phyloP scores from a whole-genome alignment of 2,888 invertebrate species.

The Calliopum simillimum region DNA sequence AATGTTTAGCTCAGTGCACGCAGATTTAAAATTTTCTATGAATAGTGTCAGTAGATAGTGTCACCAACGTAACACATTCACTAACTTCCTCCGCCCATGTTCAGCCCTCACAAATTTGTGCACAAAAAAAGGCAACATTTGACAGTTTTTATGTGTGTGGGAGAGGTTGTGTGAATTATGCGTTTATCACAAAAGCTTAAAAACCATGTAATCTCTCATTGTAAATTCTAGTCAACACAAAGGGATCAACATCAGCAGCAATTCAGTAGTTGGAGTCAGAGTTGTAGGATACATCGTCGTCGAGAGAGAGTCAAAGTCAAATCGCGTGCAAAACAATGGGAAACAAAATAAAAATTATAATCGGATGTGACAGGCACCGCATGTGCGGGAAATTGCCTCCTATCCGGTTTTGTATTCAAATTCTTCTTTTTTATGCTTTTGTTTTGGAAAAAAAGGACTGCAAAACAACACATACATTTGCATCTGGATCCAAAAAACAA shows the following conservation, averaged over 20 bases:
- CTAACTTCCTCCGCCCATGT: slow-evolving; percentile 23
- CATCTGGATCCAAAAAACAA: background rate
- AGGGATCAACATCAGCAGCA: slow-evolving; percentile 20
- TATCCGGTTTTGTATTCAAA: too few species aligned
- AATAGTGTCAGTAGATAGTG: slow-evolving; percentile 2
- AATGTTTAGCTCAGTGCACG: background rate
- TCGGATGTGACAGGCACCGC: slow-evolving; percentile 43
- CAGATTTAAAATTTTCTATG: background rate
- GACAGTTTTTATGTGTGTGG: slow-evolving; percentile 20
- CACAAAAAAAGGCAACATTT: slow-evolving; percentile 22
- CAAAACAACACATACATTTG: too few species aligned
- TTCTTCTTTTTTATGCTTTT: too few species aligned
- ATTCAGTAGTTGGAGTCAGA: background rate
- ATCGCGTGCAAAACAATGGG: slow-evolving; percentile 24
- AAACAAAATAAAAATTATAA: slow-evolving; percentile 42
- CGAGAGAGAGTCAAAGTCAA: background rate
- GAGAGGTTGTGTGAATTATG: slow-evolving; percentile 37
- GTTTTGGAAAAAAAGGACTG: too few species aligned
- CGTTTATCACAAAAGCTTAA: slow-evolving; percentile 38
- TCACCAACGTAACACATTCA: slow-evolving; percentile 13
- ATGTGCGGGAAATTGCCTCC: slow-evolving; percentile 32
- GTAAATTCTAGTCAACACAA: slow-evolving; percentile 40
- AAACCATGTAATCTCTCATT: slow-evolving; percentile 36
- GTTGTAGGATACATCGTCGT: background rate
- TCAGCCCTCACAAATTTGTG: background rate